Conservation (phyloP, 2,797 vertebrate species). For the Pangasius macronema region DNA sequence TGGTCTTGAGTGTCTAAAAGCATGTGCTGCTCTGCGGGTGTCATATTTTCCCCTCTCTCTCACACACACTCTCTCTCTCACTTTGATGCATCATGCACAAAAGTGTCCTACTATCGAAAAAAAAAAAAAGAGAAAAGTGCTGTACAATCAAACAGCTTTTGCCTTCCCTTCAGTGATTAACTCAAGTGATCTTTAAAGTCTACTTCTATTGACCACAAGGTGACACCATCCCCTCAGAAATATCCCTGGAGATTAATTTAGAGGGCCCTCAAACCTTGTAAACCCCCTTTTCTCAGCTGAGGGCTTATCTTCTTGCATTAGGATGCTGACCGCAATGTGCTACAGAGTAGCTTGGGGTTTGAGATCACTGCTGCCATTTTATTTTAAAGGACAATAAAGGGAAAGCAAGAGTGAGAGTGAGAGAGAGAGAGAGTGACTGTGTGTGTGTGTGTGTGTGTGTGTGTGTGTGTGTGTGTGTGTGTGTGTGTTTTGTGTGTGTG, state of each 20-base stretch:
- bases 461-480: not conserved
- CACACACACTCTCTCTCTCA: not conserved
- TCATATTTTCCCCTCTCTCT: not conserved
- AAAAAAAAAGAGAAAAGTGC: not conserved
- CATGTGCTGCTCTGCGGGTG: slow-evolving; percentile 27
- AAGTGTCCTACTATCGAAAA: not conserved
- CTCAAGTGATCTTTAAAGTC: slow-evolving; percentile 36
- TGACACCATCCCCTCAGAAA: slow-evolving; percentile 57
- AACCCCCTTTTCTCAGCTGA: slow-evolving; percentile 32
- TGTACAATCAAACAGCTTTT: slow-evolving; percentile 25
- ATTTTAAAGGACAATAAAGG: slow-evolving; percentile 39
- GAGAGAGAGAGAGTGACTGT: not conserved
- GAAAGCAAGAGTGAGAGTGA: not conserved
- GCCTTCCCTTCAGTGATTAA: slow-evolving; percentile 33
- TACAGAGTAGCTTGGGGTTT: slow-evolving; percentile 22
- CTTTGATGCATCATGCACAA: not conserved
- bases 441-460: not conserved
- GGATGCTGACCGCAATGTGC: slow-evolving; percentile 41
- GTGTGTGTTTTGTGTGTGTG: slow-evolving; percentile 14
- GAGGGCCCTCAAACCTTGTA: slow-evolving; percentile 25
- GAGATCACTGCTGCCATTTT: slow-evolving; percentile 37
- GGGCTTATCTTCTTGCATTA: slow-evolving; percentile 27
- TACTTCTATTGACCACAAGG: slow-evolving; percentile 56
- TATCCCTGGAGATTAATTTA: slow-evolving; percentile 56
- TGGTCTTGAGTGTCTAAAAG: slow-evolving; percentile 23